phyloP scores from a whole-genome alignment of 1,140 invertebrate genomes.

The Drosophila sucinea region DNA sequence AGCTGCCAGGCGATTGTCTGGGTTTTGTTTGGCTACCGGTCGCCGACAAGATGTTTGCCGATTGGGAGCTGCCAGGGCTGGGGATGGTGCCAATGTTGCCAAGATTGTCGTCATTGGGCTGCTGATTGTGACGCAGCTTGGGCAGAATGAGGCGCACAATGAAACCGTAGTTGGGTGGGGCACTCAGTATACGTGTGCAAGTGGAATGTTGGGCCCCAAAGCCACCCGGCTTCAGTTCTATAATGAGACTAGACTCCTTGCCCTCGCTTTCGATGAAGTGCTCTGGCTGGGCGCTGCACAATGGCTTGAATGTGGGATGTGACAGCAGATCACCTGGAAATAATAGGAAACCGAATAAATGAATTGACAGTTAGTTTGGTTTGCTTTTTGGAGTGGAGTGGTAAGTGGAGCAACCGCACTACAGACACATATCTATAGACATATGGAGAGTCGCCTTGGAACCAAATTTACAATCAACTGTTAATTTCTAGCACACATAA shows the following conservation, averaged over 20 bases:
- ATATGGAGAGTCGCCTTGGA: slow-evolving; percentile 23
- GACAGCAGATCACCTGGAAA: slow-evolving; percentile 68
- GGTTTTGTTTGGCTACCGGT: slow-evolving; percentile 29
- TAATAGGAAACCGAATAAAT: background rate
- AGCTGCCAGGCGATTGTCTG: slow-evolving; percentile 21
- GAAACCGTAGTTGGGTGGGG: slow-evolving; percentile 74
- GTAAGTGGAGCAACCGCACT: slow-evolving; percentile 24
- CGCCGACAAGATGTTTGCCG: slow-evolving; percentile 54
- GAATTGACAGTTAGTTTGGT: slow-evolving; percentile 10
- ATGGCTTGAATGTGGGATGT: slow-evolving; percentile 72
- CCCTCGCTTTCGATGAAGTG: slow-evolving; percentile 81
- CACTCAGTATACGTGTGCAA: slow-evolving; percentile 74
- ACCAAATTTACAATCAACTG: slow-evolving; percentile 48
- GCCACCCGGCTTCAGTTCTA: slow-evolving; percentile 71
- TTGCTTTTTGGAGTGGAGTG: background rate
- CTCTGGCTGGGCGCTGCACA: slow-evolving; percentile 75
- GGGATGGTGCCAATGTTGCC: slow-evolving; percentile 14
- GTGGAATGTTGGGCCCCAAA: slow-evolving; percentile 55
- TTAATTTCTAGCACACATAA: slow-evolving; percentile 40
- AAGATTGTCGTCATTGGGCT: slow-evolving; percentile 1
- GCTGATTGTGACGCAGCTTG: slow-evolving; percentile 63
- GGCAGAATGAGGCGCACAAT: slow-evolving; percentile 79
- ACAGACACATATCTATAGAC: background rate
- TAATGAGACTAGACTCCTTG: slow-evolving; percentile 80
- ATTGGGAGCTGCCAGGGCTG: background rate